These are phyloP conservation scores for Calliphora vicina DNA, from an alignment of 1,140 invertebrate genomes.

Conservation along the genomic window DNA sequence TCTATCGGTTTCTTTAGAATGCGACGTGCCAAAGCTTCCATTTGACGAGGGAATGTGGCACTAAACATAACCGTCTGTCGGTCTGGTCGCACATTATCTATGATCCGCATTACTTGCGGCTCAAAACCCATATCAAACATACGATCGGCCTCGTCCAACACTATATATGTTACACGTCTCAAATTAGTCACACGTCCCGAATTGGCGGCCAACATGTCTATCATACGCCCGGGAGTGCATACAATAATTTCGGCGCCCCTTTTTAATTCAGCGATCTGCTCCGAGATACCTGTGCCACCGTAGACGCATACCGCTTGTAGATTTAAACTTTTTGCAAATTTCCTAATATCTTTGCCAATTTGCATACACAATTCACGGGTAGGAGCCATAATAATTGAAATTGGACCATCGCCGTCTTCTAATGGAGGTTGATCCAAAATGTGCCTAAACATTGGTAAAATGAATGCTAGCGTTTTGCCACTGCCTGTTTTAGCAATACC, in stretches of 20 bases:
- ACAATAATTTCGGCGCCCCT: slow-evolving; percentile 98
- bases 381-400: slow-evolving; percentile 96
- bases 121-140: slow-evolving; percentile 99
- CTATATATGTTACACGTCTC: slow-evolving; percentile 93
- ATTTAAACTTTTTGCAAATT: slow-evolving; percentile 90
- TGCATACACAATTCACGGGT: slow-evolving; percentile 99
- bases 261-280: slow-evolving; percentile 96
- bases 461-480: slow-evolving; percentile 98
- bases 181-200: slow-evolving; percentile 97
- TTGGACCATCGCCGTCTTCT: slow-evolving; percentile 96
- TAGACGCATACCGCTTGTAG: slow-evolving; percentile 96
- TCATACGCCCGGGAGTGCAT: slow-evolving; percentile 99
- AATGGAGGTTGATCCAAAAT: slow-evolving; percentile 93
- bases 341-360: slow-evolving; percentile 96
- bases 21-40: slow-evolving; percentile 96
- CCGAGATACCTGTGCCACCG: slow-evolving; percentile 84
- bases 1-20: slow-evolving; percentile 96
- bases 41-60: slow-evolving; percentile 98
- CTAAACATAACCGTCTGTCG: slow-evolving; percentile 98
- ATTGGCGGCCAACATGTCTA: slow-evolving; percentile 99
- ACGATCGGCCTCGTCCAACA: slow-evolving; percentile 97
- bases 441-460: slow-evolving; percentile 98
- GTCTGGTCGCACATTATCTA: slow-evolving; percentile 97
- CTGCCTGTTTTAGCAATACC: slow-evolving; percentile 99
- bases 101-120: slow-evolving; percentile 97